Evolutionary conservation across 2,888 invertebrate species (phyloP), one percentile per base, ranked within the genome.

Genomic region (Polia nebulosa): DNA sequence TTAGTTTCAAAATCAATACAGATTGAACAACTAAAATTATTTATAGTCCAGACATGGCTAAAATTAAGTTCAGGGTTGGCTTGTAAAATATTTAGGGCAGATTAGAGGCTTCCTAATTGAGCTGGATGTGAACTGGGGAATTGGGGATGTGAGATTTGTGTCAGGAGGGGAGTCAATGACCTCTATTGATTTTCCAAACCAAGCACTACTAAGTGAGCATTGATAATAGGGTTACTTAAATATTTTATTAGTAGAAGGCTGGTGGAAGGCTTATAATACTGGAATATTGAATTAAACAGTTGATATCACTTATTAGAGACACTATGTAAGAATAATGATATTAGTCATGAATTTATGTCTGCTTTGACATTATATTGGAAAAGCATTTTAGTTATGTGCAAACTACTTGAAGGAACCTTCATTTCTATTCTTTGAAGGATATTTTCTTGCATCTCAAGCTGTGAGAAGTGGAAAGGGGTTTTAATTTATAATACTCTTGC

Each of bases 141-240:
- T 27, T 67, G 47, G 59, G 41, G 22, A 60, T 52, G 45, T 73
- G 51, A 56, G n/a, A 67, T 45, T 59, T 51, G 22, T 72, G 60
- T 62, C 67, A 76, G 22, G 32, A 58, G 39, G 34, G 63, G 41
- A 32, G 77, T 64, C 77, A 77, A 69, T 77, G 74, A 77, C 52
- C 77, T 67, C 41, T 77, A 77, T 77, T 77, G 77, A 77, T 77
- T 77, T 77, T 62, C 29, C 20, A 61, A 11, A 64, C 44, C 52
- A 64, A 60, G 45, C 49, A 39, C 36, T 53, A 29, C n/a, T 57
- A 39, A 11, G 27, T 49, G 25, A 25, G 17, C 56, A 20, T 56
- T 45, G 39, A 0, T 75, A 64, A 47, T 49, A 45, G 34, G 20
- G 32, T 27, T 32, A 17, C 34, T 34, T 34, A 20, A 45, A 57